Conservation (phyloP, 2,888 invertebrate genomes). For the Cataglyphis livida region DNA sequence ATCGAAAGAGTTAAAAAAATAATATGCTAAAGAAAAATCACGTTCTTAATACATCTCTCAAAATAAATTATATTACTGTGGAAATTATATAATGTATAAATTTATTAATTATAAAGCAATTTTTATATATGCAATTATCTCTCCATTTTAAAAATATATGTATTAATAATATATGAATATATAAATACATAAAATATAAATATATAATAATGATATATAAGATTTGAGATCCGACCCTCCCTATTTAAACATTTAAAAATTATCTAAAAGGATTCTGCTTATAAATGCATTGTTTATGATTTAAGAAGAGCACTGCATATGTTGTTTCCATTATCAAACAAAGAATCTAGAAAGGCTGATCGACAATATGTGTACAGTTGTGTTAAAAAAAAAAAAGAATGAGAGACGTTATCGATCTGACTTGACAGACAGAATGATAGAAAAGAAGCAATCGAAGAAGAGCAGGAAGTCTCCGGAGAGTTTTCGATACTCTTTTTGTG, state of each 20-base stretch:
- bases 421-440: conserved; percentile 8
- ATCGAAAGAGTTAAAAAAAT: background rate
- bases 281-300: background rate
- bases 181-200: no score
- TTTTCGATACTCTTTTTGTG: conserved; percentile 54
- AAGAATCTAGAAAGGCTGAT: background rate
- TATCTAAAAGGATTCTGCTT: background rate
- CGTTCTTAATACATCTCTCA: background rate
- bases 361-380: background rate
- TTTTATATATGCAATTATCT: background rate
- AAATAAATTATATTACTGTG: background rate
- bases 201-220: no score
- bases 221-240: background rate
- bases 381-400: background rate
- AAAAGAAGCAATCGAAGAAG: conserved; percentile 18
- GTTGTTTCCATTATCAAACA: background rate
- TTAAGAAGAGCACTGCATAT: background rate
- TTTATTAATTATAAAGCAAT: background rate
- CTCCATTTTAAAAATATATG: background rate
- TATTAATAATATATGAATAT: no score
- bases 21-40: background rate
- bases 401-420: conserved; percentile 24
- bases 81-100: conserved; percentile 12
- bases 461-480: conserved; percentile 35
- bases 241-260: background rate